phyloP scores from a whole-genome alignment of 2,113 vertebrate species.

The Chiloscyllium plagiosum region DNA sequence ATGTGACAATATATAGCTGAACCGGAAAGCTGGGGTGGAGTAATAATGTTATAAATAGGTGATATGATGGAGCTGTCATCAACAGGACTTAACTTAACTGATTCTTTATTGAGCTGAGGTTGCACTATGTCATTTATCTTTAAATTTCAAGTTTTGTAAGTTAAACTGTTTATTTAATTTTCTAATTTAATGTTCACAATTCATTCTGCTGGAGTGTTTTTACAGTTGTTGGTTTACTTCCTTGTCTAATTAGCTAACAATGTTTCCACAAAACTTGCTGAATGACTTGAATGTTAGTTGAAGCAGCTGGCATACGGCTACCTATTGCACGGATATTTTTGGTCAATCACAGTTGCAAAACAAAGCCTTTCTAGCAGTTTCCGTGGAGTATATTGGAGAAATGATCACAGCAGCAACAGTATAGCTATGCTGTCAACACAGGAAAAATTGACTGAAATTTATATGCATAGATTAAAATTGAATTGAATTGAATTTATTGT shows the following conservation, averaged over 20 bases:
- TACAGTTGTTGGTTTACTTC: conserved; percentile 37
- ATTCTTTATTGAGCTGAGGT: not conserved
- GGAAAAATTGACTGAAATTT: not conserved
- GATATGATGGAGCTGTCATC: conserved; percentile 33
- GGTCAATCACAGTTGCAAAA: conserved; percentile 26
- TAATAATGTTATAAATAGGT: not conserved
- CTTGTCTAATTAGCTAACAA: conserved; percentile 31
- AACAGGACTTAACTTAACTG: not conserved
- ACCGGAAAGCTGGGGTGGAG: not conserved
- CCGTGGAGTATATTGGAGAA: not conserved
- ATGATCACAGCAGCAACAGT: not conserved
- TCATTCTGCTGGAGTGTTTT: conserved; percentile 34
- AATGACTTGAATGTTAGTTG: conserved; percentile 35
- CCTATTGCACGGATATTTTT: conserved; percentile 26
- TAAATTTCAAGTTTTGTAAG: not conserved
- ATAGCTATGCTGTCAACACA: not conserved
- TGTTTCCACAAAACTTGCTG: conserved; percentile 3
- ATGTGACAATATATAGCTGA: not conserved
- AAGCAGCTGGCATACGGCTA: conserved; percentile 8
- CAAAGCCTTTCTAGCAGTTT: conserved; percentile 14
- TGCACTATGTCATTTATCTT: not conserved
- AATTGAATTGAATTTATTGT: no score
- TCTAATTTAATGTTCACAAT: conserved; percentile 33
- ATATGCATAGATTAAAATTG: not conserved
- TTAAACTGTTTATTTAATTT: conserved; percentile 34